Evolutionary conservation across 2,797 vertebrate genomes (phyloP).

Genomic region (Spheniscus humboldti): DNA sequence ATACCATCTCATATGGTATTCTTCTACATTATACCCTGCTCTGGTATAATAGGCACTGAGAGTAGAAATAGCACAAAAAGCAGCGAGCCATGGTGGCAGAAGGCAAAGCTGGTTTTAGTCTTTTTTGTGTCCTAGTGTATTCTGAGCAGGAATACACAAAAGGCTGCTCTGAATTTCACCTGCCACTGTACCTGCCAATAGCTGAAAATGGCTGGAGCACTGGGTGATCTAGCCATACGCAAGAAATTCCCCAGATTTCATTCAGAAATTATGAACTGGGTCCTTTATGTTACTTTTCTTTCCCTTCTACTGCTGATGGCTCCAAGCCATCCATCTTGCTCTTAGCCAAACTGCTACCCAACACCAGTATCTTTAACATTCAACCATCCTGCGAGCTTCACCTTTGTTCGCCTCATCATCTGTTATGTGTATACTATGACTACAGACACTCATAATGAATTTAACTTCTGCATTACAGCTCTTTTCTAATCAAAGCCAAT

Average conservation of each 20-base stretch:
- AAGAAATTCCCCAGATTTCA: neutral
- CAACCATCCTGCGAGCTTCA: neutral
- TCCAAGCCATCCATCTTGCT: neutral
- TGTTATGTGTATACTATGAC: neutral
- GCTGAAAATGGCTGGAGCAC: neutral
- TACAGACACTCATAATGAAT: neutral
- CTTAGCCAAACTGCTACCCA: neutral
- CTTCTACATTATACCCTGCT: neutral
- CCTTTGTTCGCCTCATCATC: neutral
- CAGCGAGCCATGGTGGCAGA: fast-evolving
- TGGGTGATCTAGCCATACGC: neutral
- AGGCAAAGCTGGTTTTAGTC: neutral
- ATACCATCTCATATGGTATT: neutral
- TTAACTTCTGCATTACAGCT: neutral
- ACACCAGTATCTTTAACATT: neutral
- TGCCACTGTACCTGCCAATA: neutral
- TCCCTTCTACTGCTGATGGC: neutral
- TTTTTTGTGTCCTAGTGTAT: neutral
- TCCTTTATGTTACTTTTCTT: neutral
- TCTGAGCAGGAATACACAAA: neutral
- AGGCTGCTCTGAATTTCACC: neutral
- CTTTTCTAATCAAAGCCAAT: neutral
- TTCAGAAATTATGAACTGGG: neutral
- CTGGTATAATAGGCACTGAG: neutral
- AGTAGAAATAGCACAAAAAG: neutral